Base-by-base conservation (phyloP, 2,113 vertebrate genomes). In the Gobius niger region DNA sequence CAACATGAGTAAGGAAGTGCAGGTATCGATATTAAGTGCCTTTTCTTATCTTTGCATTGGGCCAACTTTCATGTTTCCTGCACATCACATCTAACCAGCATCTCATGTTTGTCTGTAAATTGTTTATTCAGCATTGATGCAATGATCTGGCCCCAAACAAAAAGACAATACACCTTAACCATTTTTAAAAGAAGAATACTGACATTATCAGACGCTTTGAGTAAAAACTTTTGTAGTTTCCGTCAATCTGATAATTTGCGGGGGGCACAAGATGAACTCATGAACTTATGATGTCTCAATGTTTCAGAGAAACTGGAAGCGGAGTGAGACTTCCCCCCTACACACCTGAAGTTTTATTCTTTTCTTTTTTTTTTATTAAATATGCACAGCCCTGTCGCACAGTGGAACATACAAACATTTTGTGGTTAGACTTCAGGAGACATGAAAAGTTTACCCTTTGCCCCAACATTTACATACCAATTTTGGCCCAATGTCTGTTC, bases 401-500 rank as follows among this genome's bases (percentile, higher is more conserved):
- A 73, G 65, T 88, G 89, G 90, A 92, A 92, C 89, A 81, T 78
- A 63, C 40, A 70, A 65, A 50, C 70, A 79, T 75, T 80, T 92
- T 3, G 90, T 84, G 92, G 92, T 90, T 82, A 63, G 65, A 73
- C 88, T 88, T 77, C 74, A 92, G 89, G 90, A 88, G 78, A 76
- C 60, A 46, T 7, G 42, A 69, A 65, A 74, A 68, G 40, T 47
- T 24, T 65, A 68, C 54, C 65, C 41, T 62, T 67, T 47, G 82
- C 76, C 60, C 53, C 24, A 67, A 66, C 1, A 51, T 65, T 68
- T 60, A 67, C 56, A 70, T 63, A 65, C 70, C 76, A 62, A 72
- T 73, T 87, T 88, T 72, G 77, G 72, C 75, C 80, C 63, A 72
- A 72, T 15, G 53, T 76, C 60, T 83, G 67, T 60, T 44, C 9